Evolutionary conservation across 2,888 invertebrate genomes (phyloP).

Genomic region (Tanytarsus gracilentus): DNA sequence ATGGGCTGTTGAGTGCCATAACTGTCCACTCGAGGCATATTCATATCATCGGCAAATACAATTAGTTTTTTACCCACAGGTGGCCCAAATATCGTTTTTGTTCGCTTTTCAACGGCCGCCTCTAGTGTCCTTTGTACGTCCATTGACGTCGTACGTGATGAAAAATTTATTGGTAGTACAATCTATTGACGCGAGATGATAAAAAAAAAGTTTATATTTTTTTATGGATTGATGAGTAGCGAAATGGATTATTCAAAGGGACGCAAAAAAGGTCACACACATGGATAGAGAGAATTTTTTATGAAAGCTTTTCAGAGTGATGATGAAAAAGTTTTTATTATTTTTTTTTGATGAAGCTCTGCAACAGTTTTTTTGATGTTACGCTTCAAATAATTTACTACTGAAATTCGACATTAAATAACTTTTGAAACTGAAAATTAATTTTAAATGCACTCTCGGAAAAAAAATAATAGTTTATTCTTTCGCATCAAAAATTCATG

Average conservation of each 20-base stretch:
- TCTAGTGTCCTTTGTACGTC: conserved; percentile 84
- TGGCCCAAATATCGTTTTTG: conserved; percentile 83
- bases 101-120: conserved; percentile 79
- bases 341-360: neutral
- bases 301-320: too few species aligned
- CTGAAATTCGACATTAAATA: too few species aligned
- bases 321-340: too few species aligned
- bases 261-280: neutral
- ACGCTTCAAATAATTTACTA: too few species aligned
- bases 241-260: neutral
- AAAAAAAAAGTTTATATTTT: conserved; percentile 1
- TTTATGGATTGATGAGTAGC: neutral
- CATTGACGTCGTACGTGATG: conserved; percentile 81
- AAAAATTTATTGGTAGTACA: conserved; percentile 79
- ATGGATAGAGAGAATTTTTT: neutral
- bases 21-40: conserved; percentile 72
- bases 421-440: too few species aligned
- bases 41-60: conserved; percentile 89
- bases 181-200: conserved; percentile 47
- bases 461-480: too few species aligned
- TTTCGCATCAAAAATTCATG: too few species aligned
- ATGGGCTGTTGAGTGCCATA: conserved; percentile 94
- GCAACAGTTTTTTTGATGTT: too few species aligned
- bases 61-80: conserved; percentile 81
- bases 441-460: too few species aligned